Base-by-base conservation (phyloP, 2,113 vertebrate species). In the Calypte anna region DNA sequence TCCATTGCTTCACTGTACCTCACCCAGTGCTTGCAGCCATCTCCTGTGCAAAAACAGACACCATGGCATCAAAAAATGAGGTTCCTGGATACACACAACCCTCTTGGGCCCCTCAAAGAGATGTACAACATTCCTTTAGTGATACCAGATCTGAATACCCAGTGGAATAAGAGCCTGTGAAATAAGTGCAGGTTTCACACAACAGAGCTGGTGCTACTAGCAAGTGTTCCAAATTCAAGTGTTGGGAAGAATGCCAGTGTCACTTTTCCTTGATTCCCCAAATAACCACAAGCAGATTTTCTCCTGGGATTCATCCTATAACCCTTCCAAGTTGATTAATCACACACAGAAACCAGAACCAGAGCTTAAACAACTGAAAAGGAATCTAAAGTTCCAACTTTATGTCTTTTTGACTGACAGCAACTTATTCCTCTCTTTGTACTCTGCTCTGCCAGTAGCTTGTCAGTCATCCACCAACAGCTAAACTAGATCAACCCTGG, bases 11-110 rank as follows among this genome's bases (percentile, higher is more conserved):
- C 98, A 50, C 98, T 98, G 97, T 99, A 98, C 68, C 97, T 98
- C 80, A 99, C 98, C 99, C 99, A 99, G 90, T 99, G 99, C 61
- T 97, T 98, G 93, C 99, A 99, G 88, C 97, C 98, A 38, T 98
- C 98, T 54, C 98, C 98, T 99, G 55, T 21, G 61, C 24, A 77
- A 79, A 79, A 70, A 36, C 21, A 96, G 87, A 82, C 44, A 91
- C 17, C 36, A 40, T 18, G 6, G 7, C 58, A 61, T 88, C 95
- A 66, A 86, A 86, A 77, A 88, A 33, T 6, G 9, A 36, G 16
- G 51, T 16, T 89, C 38, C 33, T 48, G 63, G 48, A 55, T 70
- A 44, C 50, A 67, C 25, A 15, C 13, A 66, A 46, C 30, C 48
- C 40, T 40, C 40, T 40, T 40, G 40, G 40, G 40, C 40, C 40